phyloP scores from a whole-genome alignment of 2,113 vertebrate species.

The Podarcis muralis region DNA sequence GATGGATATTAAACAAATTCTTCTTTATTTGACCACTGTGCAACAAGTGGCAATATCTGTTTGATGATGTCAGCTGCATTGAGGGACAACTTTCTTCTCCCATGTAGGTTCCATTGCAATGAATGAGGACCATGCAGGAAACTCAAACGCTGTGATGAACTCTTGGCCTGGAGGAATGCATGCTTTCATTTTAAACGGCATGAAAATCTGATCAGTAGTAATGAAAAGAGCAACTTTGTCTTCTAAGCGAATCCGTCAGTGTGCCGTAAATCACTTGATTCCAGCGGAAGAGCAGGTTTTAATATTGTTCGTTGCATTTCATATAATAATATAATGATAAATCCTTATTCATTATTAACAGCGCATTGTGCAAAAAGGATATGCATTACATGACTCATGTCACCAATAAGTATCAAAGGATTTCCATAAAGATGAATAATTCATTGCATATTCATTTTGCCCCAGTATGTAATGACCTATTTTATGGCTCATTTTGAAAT shows the following conservation, averaged over 20 bases:
- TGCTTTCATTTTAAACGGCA: conserved; percentile 53
- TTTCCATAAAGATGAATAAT: conserved; percentile 77
- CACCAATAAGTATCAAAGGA: conserved; percentile 69
- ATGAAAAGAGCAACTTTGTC: conserved; percentile 52
- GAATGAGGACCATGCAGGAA: not conserved
- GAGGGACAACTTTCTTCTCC: not conserved
- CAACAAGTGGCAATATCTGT: not conserved
- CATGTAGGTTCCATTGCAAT: not conserved
- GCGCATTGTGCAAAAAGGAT: conserved; percentile 69
- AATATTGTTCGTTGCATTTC: conserved; percentile 70
- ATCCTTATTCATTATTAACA: conserved; percentile 80
- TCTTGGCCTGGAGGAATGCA: conserved; percentile 35
- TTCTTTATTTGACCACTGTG: not conserved
- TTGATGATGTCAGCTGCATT: not conserved
- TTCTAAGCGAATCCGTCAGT: conserved; percentile 50
- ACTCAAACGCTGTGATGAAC: not conserved
- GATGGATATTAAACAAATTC: not conserved
- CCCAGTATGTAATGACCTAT: conserved; percentile 65
- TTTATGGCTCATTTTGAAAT: conserved; percentile 71
- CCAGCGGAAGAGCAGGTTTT: conserved; percentile 67
- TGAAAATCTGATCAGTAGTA: conserved; percentile 65
- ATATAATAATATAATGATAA: conserved; percentile 72
- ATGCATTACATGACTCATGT: conserved; percentile 68
- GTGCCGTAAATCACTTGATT: conserved; percentile 69
- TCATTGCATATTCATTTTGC: conserved; percentile 73